Percentiles rank a stretch among this genome's conserved stretches.
These are phyloP conservation scores for Phrynocephalus forsythii DNA, from an alignment of 2,797 vertebrate species.

Conservation along the genomic window DNA sequence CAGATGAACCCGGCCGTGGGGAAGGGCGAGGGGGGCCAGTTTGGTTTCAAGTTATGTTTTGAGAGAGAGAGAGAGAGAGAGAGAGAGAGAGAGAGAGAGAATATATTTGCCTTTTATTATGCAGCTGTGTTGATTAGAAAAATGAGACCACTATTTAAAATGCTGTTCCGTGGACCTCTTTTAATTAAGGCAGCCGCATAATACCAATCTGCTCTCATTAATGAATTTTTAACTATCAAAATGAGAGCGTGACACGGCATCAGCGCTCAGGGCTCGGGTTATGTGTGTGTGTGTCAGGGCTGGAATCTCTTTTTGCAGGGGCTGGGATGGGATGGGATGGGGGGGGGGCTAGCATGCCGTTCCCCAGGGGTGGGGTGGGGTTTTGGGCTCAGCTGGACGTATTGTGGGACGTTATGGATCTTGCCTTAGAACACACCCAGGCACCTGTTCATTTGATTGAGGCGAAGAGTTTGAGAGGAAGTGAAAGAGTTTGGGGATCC, in stretches of 20 bases:
- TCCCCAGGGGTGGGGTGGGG: not conserved
- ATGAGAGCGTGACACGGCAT: conserved; percentile 51
- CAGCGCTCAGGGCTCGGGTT: no score
- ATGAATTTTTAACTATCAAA: conserved; percentile 72
- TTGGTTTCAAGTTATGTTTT: conserved; percentile 62
- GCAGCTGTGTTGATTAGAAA: conserved; percentile 75
- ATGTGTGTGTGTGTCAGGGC: no score
- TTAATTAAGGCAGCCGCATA: conserved; percentile 75
- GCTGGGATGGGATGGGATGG: not conserved
- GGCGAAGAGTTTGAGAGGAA: no score
- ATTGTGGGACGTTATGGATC: no score
- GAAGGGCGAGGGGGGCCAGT: not conserved
- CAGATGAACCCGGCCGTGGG: conserved; percentile 60
- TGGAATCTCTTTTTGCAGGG: not conserved
- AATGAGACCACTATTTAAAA: conserved; percentile 75
- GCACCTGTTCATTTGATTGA: no score
- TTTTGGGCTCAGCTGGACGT: not conserved
- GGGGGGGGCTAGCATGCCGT: not conserved
- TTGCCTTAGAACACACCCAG: no score
- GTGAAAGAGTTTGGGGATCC: no score
- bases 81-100: no score
- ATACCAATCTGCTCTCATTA: conserved; percentile 74
- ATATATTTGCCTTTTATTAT: conserved; percentile 62
- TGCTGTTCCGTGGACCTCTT: conserved; percentile 70
- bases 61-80: no score